Evolutionary conservation across 1,140 invertebrate species (phyloP).

Genomic region (Papilio xuthus): DNA sequence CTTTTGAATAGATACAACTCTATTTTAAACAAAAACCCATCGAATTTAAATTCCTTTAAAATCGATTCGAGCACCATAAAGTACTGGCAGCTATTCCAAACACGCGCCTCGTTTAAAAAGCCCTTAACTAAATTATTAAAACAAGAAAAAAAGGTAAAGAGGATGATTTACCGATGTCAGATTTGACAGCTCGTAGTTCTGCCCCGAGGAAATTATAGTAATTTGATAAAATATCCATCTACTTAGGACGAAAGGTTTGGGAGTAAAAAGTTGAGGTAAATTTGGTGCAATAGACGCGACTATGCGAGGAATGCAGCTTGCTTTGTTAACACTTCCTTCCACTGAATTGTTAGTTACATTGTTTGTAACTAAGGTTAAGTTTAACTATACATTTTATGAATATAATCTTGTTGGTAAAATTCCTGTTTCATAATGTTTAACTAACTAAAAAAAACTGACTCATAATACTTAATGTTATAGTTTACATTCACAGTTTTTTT

Average conservation of each 20-base stretch:
- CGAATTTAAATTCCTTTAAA: slow-evolving; percentile 74
- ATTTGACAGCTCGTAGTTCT: slow-evolving; percentile 76
- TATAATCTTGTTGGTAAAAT: too few relatives aligned
- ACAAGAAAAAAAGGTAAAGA: slow-evolving; percentile 63
- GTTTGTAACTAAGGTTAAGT: too few relatives aligned
- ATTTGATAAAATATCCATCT: slow-evolving; percentile 76
- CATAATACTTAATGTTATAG: too few relatives aligned
- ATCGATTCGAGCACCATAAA: slow-evolving; percentile 66
- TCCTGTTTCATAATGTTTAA: too few relatives aligned
- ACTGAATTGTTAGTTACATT: neutral
- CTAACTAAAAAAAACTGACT: too few relatives aligned
- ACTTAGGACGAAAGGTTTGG: slow-evolving; percentile 69
- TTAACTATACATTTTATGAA: too few relatives aligned
- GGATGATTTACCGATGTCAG: slow-evolving; percentile 78
- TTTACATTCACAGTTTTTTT: too few relatives aligned
- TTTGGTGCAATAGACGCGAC: slow-evolving; percentile 57
- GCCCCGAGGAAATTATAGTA: slow-evolving; percentile 77
- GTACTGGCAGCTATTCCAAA: slow-evolving; percentile 73
- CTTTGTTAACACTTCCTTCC: slow-evolving; percentile 37
- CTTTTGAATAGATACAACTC: neutral
- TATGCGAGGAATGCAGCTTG: slow-evolving; percentile 60
- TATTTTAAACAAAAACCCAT: slow-evolving; percentile 39
- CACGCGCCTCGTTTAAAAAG: slow-evolving; percentile 73
- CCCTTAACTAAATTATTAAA: slow-evolving; percentile 77
- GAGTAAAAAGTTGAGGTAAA: slow-evolving; percentile 56